These are phyloP conservation scores for Sarcophaga variegata DNA, from an alignment of 2,888 invertebrate genomes.

Conservation along the genomic window DNA sequence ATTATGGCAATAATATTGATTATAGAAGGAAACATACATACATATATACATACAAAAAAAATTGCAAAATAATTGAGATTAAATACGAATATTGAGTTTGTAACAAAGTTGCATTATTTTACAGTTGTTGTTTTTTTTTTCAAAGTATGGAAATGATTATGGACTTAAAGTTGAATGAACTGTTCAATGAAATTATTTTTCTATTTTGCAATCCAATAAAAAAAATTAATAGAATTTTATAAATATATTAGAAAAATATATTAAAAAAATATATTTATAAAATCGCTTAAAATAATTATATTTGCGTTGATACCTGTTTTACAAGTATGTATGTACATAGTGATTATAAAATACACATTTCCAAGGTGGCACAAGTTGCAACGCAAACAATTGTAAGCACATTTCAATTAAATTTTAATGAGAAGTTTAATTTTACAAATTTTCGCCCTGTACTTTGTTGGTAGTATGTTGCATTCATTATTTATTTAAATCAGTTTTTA, in stretches of 20 bases:
- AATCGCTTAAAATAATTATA: too few species aligned
- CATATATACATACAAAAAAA: conserved; percentile 34
- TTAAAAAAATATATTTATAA: too few species aligned
- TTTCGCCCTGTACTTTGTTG: too few species aligned
- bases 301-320: too few species aligned
- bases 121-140: too few species aligned
- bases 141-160: too few species aligned
- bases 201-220: conserved; percentile 8
- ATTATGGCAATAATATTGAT: conserved; percentile 37
- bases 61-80: conserved; percentile 24
- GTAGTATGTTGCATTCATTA: neutral
- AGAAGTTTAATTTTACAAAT: neutral
- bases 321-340: neutral
- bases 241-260: too few species aligned
- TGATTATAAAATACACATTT: neutral
- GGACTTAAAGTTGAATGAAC: conserved; percentile 59
- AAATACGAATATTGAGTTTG: neutral
- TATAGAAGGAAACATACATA: conserved; percentile 10
- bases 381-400: neutral
- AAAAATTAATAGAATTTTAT: too few species aligned
- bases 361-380: neutral
- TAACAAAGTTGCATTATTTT: neutral
- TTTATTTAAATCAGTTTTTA: conserved; percentile 22
- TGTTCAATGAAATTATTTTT: conserved; percentile 54
- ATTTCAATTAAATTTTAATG: conserved; percentile 24